Base-by-base conservation (phyloP, 2,888 invertebrate genomes). In the Drosophila sordidula region DNA sequence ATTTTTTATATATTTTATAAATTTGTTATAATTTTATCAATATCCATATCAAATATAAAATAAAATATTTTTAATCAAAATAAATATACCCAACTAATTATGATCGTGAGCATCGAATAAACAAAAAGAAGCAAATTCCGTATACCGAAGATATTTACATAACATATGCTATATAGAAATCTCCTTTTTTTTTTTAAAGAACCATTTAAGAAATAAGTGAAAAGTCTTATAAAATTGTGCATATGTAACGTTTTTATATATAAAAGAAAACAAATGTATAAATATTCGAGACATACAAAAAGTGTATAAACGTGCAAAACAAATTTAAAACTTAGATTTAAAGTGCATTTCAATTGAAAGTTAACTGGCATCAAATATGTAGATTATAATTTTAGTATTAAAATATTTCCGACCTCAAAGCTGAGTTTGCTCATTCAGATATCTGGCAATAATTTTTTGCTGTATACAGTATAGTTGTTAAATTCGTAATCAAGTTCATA, bases 281-380 rank as follows among this genome's bases (percentile, higher is more conserved):
- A 50, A 59, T 42, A 64, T 42, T 32, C 25, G 14, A 44, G 41
- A 62, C 25, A 54, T 26, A 57, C 34, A 62, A 46, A 45, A 47
- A 44, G 38, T 70, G 22, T 71, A 73, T 61, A 58, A 80, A 77
- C 39, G 85, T 85, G 82, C 70, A 75, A 80, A 63, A 52, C 52
- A 72, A 54, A 55, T 66, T 42, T 14, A 55, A 52, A 52, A 74
- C 44, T 45, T 56, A 50, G 16, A 6, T 6, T 39, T 39, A n/a
- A 36, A 49, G 64, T 68, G 72, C 50, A 45, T 61, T 57, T 54
- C 47, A 71, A 52, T 52, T 42, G 36, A 41, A 11, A 22, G 38
- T 46, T 38, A 39, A 50, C 41, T 55, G 45, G 57, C 44, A 44
- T 29, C 1, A 41, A 38, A 38, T 38, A 38, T n/a, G n/a, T 6